Evolutionary conservation across 2,797 vertebrate species (phyloP).

Genomic region (Leucoraja ocellata): DNA sequence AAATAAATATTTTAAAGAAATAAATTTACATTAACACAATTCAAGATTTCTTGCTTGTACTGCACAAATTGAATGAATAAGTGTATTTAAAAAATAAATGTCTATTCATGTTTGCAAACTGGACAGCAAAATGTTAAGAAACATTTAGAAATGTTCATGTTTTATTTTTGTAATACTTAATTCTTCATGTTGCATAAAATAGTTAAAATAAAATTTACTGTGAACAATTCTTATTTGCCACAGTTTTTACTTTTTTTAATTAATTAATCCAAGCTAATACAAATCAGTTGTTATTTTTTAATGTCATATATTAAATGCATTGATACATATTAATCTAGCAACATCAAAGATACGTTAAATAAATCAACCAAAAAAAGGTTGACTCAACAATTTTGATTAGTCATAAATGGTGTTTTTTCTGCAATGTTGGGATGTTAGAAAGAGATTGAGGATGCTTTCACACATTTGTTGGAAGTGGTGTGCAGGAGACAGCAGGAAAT

Average conservation of each 20-base stretch:
- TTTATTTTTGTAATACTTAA: constrained; percentile 32
- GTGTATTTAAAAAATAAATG: constrained; percentile 13
- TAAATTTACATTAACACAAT: constrained; percentile 5
- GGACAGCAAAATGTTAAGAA: constrained; percentile 28
- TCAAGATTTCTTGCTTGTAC: background rate
- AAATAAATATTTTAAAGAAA: constrained; percentile 3
- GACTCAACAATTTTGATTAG: background rate
- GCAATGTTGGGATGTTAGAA: too few species aligned
- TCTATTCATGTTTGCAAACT: constrained; percentile 27
- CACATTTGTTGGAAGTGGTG: too few species aligned
- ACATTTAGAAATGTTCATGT: constrained; percentile 28
- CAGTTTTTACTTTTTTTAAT: background rate
- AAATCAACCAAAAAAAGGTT: background rate
- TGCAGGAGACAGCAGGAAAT: too few species aligned
- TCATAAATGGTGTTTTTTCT: background rate
- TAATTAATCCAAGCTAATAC: background rate
- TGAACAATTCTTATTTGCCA: background rate
- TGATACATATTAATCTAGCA: background rate
- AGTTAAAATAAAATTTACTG: constrained; percentile 26
- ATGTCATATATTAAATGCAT: background rate
- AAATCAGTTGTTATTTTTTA: too few species aligned
- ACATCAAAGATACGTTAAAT: too few species aligned
- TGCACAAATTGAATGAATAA: constrained; percentile 31
- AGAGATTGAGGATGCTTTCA: too few species aligned
- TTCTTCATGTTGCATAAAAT: constrained; percentile 19